These are phyloP conservation scores for Protomyctophum bolini DNA, from an alignment of 2,113 vertebrate species.

Conservation along the genomic window DNA sequence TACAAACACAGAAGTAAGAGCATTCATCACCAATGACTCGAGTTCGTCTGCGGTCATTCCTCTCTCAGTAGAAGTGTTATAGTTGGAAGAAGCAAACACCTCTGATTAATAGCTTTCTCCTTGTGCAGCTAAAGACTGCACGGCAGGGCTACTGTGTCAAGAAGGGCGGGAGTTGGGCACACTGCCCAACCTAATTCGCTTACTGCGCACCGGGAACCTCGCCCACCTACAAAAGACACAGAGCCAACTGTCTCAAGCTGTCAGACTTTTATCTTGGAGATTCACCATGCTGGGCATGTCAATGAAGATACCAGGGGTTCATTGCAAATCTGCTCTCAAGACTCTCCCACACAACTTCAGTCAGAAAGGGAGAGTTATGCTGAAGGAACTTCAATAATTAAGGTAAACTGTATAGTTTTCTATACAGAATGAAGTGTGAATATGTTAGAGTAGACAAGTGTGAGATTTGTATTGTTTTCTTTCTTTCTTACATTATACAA, in stretches of 20 bases:
- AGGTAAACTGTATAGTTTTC: too few relatives aligned
- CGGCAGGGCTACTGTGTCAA: constrained; percentile 58
- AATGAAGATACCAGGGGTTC: constrained; percentile 56
- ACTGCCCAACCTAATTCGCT: constrained; percentile 62
- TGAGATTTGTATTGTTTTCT: too few relatives aligned
- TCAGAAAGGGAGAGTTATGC: constrained; percentile 25
- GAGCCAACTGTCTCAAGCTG: constrained; percentile 57
- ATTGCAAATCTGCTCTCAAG: constrained; percentile 41
- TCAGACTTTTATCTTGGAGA: constrained; percentile 59
- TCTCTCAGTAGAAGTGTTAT: constrained; percentile 33
- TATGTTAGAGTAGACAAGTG: too few relatives aligned
- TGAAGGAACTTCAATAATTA: not conserved
- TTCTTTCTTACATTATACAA: too few relatives aligned
- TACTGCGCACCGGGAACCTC: constrained; percentile 60
- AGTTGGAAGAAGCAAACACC: constrained; percentile 43
- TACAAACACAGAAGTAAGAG: constrained; percentile 62
- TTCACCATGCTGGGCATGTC: constrained; percentile 60
- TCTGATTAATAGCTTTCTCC: constrained; percentile 71
- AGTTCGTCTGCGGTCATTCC: constrained; percentile 16
- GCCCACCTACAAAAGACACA: constrained; percentile 52
- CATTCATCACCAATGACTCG: constrained; percentile 68
- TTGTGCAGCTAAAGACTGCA: constrained; percentile 56
- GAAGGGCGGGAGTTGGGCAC: constrained; percentile 33
- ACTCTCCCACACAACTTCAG: constrained; percentile 50
- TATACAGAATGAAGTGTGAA: too few relatives aligned